Evolutionary conservation across 1,140 invertebrate genomes (phyloP).

Genomic region (Diorhabda elongata): DNA sequence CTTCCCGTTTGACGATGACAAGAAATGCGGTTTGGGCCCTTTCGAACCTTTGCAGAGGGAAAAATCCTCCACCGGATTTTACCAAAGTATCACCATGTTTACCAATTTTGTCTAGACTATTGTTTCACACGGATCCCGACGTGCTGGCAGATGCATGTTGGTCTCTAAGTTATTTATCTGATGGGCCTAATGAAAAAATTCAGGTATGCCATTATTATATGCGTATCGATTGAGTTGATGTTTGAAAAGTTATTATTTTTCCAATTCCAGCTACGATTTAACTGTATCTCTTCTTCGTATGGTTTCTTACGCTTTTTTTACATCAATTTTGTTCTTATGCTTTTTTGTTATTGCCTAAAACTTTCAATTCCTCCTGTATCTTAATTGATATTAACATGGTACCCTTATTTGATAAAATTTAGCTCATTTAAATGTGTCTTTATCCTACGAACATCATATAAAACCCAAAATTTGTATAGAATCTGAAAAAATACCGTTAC

Average conservation of each 20-base stretch:
- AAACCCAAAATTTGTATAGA: too few species aligned
- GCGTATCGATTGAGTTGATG: too few species aligned
- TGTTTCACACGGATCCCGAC: constrained; percentile 87
- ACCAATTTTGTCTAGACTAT: constrained; percentile 78
- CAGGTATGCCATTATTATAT: constrained; percentile 56
- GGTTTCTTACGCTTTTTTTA: too few species aligned
- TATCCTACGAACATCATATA: too few species aligned
- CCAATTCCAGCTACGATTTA: too few species aligned
- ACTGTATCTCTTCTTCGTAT: too few species aligned
- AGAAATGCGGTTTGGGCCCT: constrained; percentile 97
- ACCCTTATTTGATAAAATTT: too few species aligned
- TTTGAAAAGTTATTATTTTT: too few species aligned
- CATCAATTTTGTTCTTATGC: background rate
- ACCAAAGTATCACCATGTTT: constrained; percentile 78
- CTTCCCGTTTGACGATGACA: constrained; percentile 82
- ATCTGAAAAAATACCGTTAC: too few species aligned
- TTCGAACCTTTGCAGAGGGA: constrained; percentile 94
- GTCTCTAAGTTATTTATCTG: constrained; percentile 90
- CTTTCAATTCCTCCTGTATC: background rate
- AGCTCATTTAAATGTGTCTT: too few species aligned
- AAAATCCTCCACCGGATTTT: constrained; percentile 95
- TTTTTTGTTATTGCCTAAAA: constrained; percentile 3
- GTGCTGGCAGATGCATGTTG: constrained; percentile 94
- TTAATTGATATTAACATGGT: too few species aligned
- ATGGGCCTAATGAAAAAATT: constrained; percentile 97